These are phyloP conservation scores for Psammodynastes pulverulentus DNA, from an alignment of 2,113 vertebrate genomes.

Conservation along the genomic window DNA sequence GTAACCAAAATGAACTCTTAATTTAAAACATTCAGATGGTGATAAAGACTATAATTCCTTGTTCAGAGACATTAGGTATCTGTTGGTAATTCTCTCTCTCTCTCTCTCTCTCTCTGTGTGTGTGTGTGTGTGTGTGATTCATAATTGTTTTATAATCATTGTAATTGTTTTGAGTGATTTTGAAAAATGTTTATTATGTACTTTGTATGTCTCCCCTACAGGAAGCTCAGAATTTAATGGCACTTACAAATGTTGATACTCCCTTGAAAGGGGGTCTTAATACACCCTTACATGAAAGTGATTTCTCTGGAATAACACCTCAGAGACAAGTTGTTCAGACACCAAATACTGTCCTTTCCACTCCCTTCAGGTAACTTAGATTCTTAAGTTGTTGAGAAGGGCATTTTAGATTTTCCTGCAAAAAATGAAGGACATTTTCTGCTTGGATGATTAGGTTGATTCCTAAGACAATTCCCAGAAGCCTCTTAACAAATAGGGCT, in stretches of 20 bases:
- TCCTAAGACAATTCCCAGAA: neutral
- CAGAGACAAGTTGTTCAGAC: constrained; percentile 91
- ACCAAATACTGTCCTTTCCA: constrained; percentile 93
- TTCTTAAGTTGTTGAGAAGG: neutral
- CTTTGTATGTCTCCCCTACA: constrained; percentile 53
- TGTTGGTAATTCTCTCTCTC: neutral
- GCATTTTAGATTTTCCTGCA: neutral
- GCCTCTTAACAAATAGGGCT: neutral
- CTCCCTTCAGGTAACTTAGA: constrained; percentile 87
- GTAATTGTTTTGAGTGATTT: neutral
- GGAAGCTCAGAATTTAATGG: constrained; percentile 99
- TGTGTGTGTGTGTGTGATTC: neutral
- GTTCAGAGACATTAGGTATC: neutral
- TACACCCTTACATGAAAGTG: constrained; percentile 94
- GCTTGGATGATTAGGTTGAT: neutral
- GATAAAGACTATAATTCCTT: neutral
- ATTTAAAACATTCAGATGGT: neutral
- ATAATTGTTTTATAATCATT: neutral
- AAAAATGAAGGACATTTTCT: neutral
- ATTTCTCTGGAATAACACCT: constrained; percentile 95
- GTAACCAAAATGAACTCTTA: neutral
- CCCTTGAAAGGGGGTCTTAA: constrained; percentile 96
- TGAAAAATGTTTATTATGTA: neutral
- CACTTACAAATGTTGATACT: constrained; percentile 97
- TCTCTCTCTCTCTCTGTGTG: too few relatives aligned